Base-by-base conservation (phyloP, 2,113 vertebrate genomes). In the Esox niger region DNA sequence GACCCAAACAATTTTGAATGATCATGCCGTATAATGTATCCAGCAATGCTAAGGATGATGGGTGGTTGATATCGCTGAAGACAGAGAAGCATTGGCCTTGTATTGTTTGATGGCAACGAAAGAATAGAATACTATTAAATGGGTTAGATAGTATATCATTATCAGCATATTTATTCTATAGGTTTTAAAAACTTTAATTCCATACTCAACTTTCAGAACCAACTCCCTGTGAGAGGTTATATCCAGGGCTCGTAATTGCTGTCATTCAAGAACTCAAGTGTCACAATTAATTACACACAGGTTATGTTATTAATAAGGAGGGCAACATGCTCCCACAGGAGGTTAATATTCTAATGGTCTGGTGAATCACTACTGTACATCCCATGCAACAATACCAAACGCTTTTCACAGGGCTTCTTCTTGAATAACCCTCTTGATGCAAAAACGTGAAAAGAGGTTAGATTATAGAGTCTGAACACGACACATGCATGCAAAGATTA, bases 401-500 rank as follows among this genome's bases (percentile, higher is more conserved):
- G 68, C 91, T 91, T 92, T 92, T 88, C 82, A 90, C 87, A 92
- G 83, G 89, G 88, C 87, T 94, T 91, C 91, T 93, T 91, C 91
- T 91, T 81, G 86, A 89, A 88, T 89, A 87, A 87, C 88, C 11
- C 91, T 91, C 89, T 84, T 90, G 90, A 93, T 93, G 93, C 94
- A 94, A 94, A 91, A 93, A 86, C 93, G 93, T 93, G 86, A 69
- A 86, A 94, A 93, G 92, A 95, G 91, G 94, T 91, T 71, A 90
- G 91, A 95, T 91, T 71, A 90, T 81, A 74, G 38, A 43, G 70
- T 77, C 79, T 91, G 91, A 92, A 97, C 95, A 96, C 94, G 88
- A 93, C 94, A 96, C 92, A 94, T 92, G 95, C 96, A 98, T 98
- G 96, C 96, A 98, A 93, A 94, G 93, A 43, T 43, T 17, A 15